A percentile compares a stretch with the other conserved stretches of the same genome.
Conservation (phyloP, 2,797 vertebrate genomes). For the Sitta carolinensis region DNA sequence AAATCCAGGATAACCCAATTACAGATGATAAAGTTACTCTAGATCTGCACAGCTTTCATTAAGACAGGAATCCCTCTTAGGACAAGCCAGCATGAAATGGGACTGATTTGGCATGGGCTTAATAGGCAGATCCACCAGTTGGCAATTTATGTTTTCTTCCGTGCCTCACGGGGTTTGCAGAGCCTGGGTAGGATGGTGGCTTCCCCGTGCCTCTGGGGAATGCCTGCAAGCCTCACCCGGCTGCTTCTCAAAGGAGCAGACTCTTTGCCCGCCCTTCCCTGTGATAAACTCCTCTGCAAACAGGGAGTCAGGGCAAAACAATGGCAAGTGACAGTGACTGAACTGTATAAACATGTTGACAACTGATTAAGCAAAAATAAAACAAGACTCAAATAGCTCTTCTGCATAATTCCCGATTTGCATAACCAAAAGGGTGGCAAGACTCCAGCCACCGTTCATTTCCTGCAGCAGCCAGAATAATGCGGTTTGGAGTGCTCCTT, state of each 20-base stretch:
- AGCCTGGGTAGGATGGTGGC: background rate
- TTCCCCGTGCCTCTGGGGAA: background rate
- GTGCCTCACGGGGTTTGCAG: background rate
- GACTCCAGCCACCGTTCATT: slow-evolving; percentile 31
- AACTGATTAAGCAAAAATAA: slow-evolving; percentile 71
- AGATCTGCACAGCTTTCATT: slow-evolving; percentile 12
- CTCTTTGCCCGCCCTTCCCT: background rate
- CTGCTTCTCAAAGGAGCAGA: slow-evolving; percentile 14
- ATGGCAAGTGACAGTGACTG: slow-evolving; percentile 54
- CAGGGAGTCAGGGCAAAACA: slow-evolving; percentile 23
- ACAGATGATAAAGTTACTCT: background rate
- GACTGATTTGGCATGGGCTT: background rate
- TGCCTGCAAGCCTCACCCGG: background rate
- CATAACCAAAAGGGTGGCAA: slow-evolving; percentile 64
- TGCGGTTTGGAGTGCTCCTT: background rate
- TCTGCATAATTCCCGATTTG: slow-evolving; percentile 68
- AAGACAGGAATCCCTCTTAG: slow-evolving; percentile 32
- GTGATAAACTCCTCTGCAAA: slow-evolving; percentile 18
- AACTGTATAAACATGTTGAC: slow-evolving; percentile 64
- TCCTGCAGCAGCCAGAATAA: slow-evolving; percentile 44
- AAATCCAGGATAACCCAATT: background rate
- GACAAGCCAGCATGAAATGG: background rate
- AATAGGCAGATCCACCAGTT: background rate
- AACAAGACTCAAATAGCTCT: slow-evolving; percentile 59
- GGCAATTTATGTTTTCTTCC: background rate